Percentiles rank a stretch among this genome's conserved stretches.
Evolutionary conservation across 2,888 invertebrate genomes (phyloP).

Genomic region (Globia sparganii): DNA sequence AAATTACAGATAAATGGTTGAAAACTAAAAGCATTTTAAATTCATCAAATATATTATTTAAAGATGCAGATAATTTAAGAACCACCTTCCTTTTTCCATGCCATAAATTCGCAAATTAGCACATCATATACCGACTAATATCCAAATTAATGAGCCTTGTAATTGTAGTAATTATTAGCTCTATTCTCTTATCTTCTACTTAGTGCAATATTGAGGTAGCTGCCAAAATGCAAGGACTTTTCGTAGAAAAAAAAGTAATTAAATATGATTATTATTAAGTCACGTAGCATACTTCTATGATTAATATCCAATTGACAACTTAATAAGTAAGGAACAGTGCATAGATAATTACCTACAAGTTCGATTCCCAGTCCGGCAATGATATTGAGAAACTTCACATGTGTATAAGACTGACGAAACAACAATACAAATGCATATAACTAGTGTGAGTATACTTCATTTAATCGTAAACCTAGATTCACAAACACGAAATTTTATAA

Average conservation of each 20-base stretch:
- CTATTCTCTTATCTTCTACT: slow-evolving; percentile 34
- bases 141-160: slow-evolving; percentile 5
- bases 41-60: neutral
- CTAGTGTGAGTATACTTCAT: slow-evolving; percentile 20
- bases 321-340: slow-evolving; percentile 13
- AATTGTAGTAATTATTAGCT: slow-evolving; percentile 16
- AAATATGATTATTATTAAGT: neutral
- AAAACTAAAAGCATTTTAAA: neutral
- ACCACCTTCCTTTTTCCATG: neutral
- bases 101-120: neutral
- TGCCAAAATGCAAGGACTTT: slow-evolving; percentile 28
- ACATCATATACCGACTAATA: slow-evolving; percentile 10
- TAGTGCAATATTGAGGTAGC: slow-evolving; percentile 28
- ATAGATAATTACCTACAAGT: slow-evolving; percentile 21
- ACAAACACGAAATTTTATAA: slow-evolving; percentile 2
- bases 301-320: slow-evolving; percentile 1
- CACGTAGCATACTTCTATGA: neutral
- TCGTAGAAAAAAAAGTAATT: slow-evolving; percentile 12
- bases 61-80: neutral
- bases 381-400: slow-evolving; percentile 21
- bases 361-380: slow-evolving; percentile 29
- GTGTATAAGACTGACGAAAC: slow-evolving; percentile 19
- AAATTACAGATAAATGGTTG: neutral
- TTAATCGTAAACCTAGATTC: slow-evolving; percentile 21
- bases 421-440: slow-evolving; percentile 2